A percentile compares a stretch with the other conserved stretches of the same genome.
Conservation (phyloP, 2,113 vertebrate species). For the Silurus asotus region DNA sequence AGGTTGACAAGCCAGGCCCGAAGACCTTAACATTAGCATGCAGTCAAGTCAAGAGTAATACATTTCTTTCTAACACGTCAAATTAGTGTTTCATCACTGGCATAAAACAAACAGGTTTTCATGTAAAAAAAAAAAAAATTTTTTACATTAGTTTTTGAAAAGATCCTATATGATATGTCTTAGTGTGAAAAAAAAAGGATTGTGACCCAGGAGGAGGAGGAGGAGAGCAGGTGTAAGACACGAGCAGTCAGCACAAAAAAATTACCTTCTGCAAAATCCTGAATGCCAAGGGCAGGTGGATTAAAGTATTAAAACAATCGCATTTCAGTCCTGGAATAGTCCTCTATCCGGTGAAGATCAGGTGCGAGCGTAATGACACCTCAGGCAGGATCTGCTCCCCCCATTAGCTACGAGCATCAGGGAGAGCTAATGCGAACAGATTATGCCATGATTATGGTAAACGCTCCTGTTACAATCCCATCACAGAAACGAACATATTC, state of each 20-base stretch:
- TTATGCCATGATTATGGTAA: conserved; percentile 71
- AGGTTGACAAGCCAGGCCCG: conserved; percentile 66
- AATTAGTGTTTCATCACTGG: conserved; percentile 58
- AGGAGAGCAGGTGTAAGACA: conserved; percentile 5
- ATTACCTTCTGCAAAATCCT: conserved; percentile 78
- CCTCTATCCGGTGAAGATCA: conserved; percentile 75
- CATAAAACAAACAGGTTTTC: conserved; percentile 65
- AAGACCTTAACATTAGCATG: conserved; percentile 66
- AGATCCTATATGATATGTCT: neutral
- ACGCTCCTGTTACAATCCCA: conserved; percentile 65
- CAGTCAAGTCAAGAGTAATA: conserved; percentile 65
- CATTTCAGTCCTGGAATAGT: conserved; percentile 83
- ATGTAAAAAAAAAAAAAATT: conserved; percentile 70
- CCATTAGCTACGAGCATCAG: conserved; percentile 68
- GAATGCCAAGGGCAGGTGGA: conserved; percentile 82
- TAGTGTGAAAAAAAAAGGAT: conserved; percentile 47
- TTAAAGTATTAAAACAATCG: conserved; percentile 85
- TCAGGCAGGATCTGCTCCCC: conserved; percentile 40
- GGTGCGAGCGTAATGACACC: conserved; percentile 70
- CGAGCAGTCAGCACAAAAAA: conserved; percentile 42
- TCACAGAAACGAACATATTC: conserved; percentile 58
- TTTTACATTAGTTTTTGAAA: conserved; percentile 56
- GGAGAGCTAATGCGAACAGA: conserved; percentile 72
- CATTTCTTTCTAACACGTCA: conserved; percentile 59
- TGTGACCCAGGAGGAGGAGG: conserved; percentile 39